These are phyloP conservation scores for Neelides folsomi DNA, from an alignment of 2,888 invertebrate genomes.

Conservation along the genomic window DNA sequence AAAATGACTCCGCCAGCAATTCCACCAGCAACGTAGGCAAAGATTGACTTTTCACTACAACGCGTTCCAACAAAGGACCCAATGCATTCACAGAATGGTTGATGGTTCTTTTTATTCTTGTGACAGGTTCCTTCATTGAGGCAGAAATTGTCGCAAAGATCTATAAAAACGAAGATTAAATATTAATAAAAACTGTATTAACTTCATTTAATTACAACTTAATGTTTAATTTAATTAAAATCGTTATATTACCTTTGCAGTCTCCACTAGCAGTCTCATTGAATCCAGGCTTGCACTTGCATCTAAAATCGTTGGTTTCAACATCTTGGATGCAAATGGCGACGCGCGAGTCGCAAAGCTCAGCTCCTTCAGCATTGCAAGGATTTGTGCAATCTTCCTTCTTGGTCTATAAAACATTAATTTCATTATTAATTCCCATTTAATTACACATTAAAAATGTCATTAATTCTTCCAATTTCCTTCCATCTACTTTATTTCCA, in stretches of 20 bases:
- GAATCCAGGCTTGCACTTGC: slow-evolving; percentile 84
- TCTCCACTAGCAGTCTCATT: slow-evolving; percentile 65
- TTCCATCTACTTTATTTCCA: too few relatives aligned
- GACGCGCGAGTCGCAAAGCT: slow-evolving; percentile 66
- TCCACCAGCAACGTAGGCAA: slow-evolving; percentile 90
- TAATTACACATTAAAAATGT: too few relatives aligned
- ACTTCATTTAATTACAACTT: too few relatives aligned
- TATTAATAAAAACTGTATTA: not conserved
- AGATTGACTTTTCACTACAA: slow-evolving; percentile 86
- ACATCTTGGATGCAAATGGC: slow-evolving; percentile 72
- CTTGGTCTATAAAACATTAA: slow-evolving; percentile 49
- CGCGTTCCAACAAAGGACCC: slow-evolving; percentile 93
- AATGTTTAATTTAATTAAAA: not conserved
- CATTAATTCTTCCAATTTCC: too few relatives aligned
- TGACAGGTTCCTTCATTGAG: slow-evolving; percentile 80
- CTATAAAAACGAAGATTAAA: slow-evolving; percentile 39
- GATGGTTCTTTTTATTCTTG: slow-evolving; percentile 60
- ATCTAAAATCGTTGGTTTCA: slow-evolving; percentile 86
- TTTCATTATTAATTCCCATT: not conserved
- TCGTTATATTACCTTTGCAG: slow-evolving; percentile 47
- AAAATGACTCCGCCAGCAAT: slow-evolving; percentile 88
- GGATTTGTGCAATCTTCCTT: slow-evolving; percentile 78
- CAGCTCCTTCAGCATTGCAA: slow-evolving; percentile 67
- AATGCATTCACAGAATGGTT: slow-evolving; percentile 75
- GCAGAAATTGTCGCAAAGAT: slow-evolving; percentile 72